phyloP scores from a whole-genome alignment of 1,140 invertebrate genomes.

The Hyles vespertilio region DNA sequence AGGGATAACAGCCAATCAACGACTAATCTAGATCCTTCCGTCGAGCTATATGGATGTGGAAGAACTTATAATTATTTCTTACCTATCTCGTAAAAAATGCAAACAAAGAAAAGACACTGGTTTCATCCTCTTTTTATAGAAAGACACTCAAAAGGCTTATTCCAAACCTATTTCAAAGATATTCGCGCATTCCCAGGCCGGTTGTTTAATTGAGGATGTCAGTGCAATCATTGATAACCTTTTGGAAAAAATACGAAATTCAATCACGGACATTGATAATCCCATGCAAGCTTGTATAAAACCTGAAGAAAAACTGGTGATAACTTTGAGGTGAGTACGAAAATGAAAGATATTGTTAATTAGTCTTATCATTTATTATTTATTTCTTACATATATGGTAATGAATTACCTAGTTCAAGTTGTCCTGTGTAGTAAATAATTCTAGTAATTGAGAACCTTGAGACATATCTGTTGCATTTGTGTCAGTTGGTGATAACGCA shows the following conservation, averaged over 20 bases:
- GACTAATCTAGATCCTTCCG: too few relatives aligned
- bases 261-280: conserved; percentile 18
- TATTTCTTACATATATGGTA: conserved; percentile 20
- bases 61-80: too few relatives aligned
- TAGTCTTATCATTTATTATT: conserved; percentile 17
- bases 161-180: conserved; percentile 3
- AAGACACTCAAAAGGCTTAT: too few relatives aligned
- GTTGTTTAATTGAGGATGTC: conserved; percentile 18
- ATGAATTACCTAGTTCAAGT: conserved; percentile 12
- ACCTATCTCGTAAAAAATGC: too few relatives aligned
- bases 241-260: conserved; percentile 18
- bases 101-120: too few relatives aligned
- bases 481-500: conserved; percentile 20
- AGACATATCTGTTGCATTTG: conserved; percentile 19
- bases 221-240: conserved; percentile 22
- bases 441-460: conserved; percentile 19
- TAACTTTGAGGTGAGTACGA: conserved; percentile 23
- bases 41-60: too few relatives aligned
- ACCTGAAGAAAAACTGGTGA: conserved; percentile 18
- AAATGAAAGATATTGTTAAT: conserved; percentile 12
- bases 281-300: conserved; percentile 24
- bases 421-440: conserved; percentile 4
- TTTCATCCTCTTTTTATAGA: too few relatives aligned
- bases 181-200: conserved; percentile 10
- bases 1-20: conserved; percentile 16